Conservation (phyloP, 2,888 invertebrate genomes). For the Antheraea yamamai region DNA sequence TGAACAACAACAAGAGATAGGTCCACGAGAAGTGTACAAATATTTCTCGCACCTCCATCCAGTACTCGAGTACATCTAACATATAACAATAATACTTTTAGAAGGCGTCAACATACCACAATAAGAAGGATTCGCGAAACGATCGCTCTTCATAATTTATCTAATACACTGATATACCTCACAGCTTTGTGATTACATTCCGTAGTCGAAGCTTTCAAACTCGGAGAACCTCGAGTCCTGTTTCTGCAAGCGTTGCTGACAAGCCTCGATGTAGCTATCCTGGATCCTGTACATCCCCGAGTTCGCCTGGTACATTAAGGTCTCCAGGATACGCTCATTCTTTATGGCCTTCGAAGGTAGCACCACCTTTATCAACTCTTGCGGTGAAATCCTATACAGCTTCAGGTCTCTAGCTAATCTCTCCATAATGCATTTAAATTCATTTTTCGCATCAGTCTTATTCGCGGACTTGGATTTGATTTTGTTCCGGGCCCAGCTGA, state of each 20-base stretch:
- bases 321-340: conserved; percentile 95
- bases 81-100: conserved; percentile 80
- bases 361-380: conserved; percentile 95
- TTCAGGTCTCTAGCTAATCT: conserved; percentile 93
- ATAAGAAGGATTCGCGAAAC: conserved; percentile 68
- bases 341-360: conserved; percentile 95
- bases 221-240: conserved; percentile 94
- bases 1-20: conserved; percentile 80
- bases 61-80: conserved; percentile 59
- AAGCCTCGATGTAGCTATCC: conserved; percentile 93
- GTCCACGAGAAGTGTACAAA: conserved; percentile 79
- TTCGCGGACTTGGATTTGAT: conserved; percentile 89
- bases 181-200: conserved; percentile 82
- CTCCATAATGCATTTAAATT: conserved; percentile 97
- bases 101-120: conserved; percentile 78
- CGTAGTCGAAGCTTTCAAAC: conserved; percentile 90
- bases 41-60: conserved; percentile 76
- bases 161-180: conserved; percentile 80
- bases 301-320: conserved; percentile 96
- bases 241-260: conserved; percentile 92
- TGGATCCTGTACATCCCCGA: conserved; percentile 96
- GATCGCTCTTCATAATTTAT: conserved; percentile 70
- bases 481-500: conserved; percentile 93
- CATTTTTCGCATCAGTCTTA: conserved; percentile 92
- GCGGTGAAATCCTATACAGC: conserved; percentile 94